Evolutionary conservation across 1,140 invertebrate genomes (phyloP).

Genomic region (Nebria ingens): DNA sequence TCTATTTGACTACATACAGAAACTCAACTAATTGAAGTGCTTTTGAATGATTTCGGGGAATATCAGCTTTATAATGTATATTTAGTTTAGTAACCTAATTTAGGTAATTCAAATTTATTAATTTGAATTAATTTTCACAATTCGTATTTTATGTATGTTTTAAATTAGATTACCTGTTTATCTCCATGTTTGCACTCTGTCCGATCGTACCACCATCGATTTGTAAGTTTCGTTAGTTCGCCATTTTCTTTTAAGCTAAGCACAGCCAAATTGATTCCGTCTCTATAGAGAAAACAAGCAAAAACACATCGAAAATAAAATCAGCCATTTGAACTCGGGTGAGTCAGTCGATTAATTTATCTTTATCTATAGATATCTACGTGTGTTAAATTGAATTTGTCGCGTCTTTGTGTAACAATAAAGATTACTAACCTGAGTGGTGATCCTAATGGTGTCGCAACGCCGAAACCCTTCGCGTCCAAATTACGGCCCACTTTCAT

Average conservation of each 20-base stretch:
- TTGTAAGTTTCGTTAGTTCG: conserved; percentile 78
- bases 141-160: too few relatives aligned
- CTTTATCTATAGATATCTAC: too few relatives aligned
- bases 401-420: not conserved
- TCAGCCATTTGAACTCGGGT: too few relatives aligned
- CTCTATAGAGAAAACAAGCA: conserved; percentile 46
- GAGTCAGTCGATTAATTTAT: too few relatives aligned
- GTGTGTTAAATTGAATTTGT: not conserved
- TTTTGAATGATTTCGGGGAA: too few relatives aligned
- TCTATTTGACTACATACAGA: too few relatives aligned
- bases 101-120: too few relatives aligned
- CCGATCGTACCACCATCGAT: conserved; percentile 88
- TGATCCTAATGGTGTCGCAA: conserved; percentile 84
- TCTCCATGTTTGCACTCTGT: conserved; percentile 65
- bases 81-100: too few relatives aligned
- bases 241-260: conserved; percentile 87
- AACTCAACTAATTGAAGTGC: too few relatives aligned
- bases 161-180: conserved; percentile 51
- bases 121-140: too few relatives aligned
- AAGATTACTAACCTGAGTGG: conserved; percentile 63
- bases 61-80: too few relatives aligned
- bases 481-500: conserved; percentile 89
- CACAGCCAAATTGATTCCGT: conserved; percentile 84
- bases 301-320: conserved; percentile 10
- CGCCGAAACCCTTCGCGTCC: conserved; percentile 88